phyloP scores from a whole-genome alignment of 2,888 invertebrate genomes.

The Cataglyphis albicans region DNA sequence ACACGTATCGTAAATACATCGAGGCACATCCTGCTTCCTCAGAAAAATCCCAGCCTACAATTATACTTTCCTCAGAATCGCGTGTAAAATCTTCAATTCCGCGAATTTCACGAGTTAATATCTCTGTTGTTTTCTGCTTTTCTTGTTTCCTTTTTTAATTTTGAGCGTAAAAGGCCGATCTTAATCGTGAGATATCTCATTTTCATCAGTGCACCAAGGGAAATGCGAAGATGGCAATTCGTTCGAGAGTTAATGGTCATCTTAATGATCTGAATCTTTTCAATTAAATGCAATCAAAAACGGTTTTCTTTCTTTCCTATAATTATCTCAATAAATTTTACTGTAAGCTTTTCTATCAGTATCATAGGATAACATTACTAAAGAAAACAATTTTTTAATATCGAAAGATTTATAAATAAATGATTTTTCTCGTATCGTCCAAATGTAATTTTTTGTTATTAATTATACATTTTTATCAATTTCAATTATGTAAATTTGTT shows the following conservation, averaged over 20 bases:
- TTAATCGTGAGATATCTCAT: neutral
- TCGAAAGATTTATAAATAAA: neutral
- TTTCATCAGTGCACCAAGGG: neutral
- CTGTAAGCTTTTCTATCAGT: neutral
- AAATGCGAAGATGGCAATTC: neutral
- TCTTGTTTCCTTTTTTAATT: neutral
- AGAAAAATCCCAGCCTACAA: slow-evolving; percentile 20
- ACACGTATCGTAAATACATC: neutral
- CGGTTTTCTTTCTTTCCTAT: neutral
- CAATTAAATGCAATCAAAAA: neutral
- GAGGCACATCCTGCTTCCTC: slow-evolving; percentile 29
- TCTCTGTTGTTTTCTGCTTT: neutral
- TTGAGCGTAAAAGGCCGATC: neutral
- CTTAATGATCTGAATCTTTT: neutral
- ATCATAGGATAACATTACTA: neutral
- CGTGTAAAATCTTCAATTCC: slow-evolving; percentile 2
- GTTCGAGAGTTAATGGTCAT: neutral
- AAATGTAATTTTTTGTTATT: neutral
- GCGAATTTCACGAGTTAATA: neutral
- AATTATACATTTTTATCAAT: neutral
- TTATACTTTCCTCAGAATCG: slow-evolving; percentile 34
- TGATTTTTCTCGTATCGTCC: neutral
- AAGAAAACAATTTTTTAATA: neutral
- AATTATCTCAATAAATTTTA: slow-evolving; percentile 21
- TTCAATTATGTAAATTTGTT: neutral